Base-by-base conservation (phyloP, 2,113 vertebrate genomes). In the Myrmophylax atrothorax region DNA sequence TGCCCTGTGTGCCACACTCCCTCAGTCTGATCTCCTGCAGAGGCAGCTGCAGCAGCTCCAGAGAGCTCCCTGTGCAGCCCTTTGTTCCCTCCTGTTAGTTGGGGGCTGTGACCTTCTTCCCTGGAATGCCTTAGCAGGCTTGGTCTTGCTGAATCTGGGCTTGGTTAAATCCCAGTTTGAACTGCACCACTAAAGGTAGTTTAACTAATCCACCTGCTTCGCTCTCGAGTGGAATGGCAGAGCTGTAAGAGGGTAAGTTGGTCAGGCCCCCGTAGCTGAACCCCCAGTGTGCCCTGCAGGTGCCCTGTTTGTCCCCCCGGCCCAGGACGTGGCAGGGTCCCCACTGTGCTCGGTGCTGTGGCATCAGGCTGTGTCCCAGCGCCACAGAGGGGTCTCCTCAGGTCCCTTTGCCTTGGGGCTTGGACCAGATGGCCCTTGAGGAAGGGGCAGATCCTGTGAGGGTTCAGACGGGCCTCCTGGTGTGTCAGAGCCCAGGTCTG, bases 1-100 rank as follows among this genome's bases (percentile, higher is more conserved):
- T 23, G 14, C 20, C 17, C n/a, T 5, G 8, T 10, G 33, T 19
- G 14, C 44, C 38, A 4, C 1, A 0, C 12, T 81, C 23, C 2
- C 19, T 47, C 22, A 3, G 49, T 14, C 74, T 46, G 42, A 6
- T 31, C 23, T 38, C 28, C 40, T 62, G 40, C 3, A 1, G 50
- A 40, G 69, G 25, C 37, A 22, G 50, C 6, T 16, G 12, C 18
- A 25, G n/a, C 7, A n/a, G 38, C 63, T 70, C 33, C 33, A 72
- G 50, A 70, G 59, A 29, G 9, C 18, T 26, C 35, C 22, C 7
- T 59, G 26, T 55, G 17, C 33, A 38, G 82, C 58, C 0, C 0
- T 23, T 25, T 7, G 5, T 44, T 28, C 11, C 10, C 70, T 50
- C 42, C 70, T 50, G 19, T 29, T n/a, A 62, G 28, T 82, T 60